Conservation (phyloP, 1,140 invertebrate species). For the Hylaeus volcanicus region DNA sequence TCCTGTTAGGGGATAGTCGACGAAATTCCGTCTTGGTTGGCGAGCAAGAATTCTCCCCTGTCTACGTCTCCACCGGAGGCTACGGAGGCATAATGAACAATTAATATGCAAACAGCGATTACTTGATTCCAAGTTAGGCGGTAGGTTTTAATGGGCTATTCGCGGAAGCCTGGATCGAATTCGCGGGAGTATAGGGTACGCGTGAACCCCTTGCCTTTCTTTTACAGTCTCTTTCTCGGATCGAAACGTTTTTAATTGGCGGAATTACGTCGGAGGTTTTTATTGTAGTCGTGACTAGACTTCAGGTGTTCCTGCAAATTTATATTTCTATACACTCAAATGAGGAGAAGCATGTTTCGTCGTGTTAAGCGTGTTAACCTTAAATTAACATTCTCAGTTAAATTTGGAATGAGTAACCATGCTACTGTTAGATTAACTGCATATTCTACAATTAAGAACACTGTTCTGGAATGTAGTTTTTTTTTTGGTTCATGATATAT, state of each 20-base stretch:
- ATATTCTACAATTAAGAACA: no score
- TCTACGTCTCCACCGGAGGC: conserved; percentile 47
- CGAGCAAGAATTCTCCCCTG: conserved; percentile 36
- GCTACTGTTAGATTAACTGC: no score
- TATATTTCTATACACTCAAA: no score
- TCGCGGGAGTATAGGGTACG: background rate
- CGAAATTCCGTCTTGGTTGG: conserved; percentile 48
- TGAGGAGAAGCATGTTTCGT: no score
- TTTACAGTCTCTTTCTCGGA: background rate
- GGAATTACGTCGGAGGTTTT: background rate
- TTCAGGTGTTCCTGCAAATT: no score
- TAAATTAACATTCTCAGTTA: no score
- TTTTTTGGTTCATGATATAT: no score
- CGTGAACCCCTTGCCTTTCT: background rate
- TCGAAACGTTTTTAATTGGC: background rate
- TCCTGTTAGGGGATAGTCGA: conserved; percentile 15
- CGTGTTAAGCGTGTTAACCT: no score
- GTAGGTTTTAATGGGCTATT: conserved; percentile 72
- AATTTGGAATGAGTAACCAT: no score
- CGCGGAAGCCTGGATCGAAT: conserved; percentile 24
- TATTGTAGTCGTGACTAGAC: no score
- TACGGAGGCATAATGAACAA: conserved; percentile 74
- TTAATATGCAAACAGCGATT: conserved; percentile 80
- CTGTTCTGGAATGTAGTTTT: no score
- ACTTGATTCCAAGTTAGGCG: conserved; percentile 76